Evolutionary conservation across 2,113 vertebrate genomes (phyloP), one percentile per base, ranked within the genome.

Genomic region (Dromiciops gliroides): DNA sequence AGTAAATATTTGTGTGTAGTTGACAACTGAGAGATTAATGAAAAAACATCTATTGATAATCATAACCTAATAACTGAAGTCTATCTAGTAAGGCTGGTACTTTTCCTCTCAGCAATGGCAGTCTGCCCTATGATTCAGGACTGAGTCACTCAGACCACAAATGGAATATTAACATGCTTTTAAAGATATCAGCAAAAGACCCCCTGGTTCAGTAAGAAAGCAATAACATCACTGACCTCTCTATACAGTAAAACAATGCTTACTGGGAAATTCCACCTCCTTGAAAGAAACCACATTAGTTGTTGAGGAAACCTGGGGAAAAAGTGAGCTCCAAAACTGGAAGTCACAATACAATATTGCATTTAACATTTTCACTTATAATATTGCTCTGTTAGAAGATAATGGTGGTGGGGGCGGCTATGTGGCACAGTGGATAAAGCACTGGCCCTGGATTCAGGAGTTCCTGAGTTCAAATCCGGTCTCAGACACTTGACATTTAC

Each of bases 71-170:
- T 96, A 97, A 96, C 0, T 95, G 88, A 94, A 93, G 89, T 89
- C 95, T 94, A 94, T 92, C 53, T 97, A 97, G 96, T 28, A 92
- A 89, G 91, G 95, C 93, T 12, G 95, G 97, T 44, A 51, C 49
- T 97, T 94, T 97, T 97, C 89, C 89, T 95, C 96, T 96, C 90
- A 96, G 89, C 6, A 92, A 97, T 95, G 96, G 96, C 98, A 98
- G 93, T 94, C 28, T 97, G 97, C 96, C 96, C 96, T 93, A 93
- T 95, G 95, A 96, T 95, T 98, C 93, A 97, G 92, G 91, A 94
- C 89, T 98, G 97, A 98, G 96, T 98, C 97, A 98, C 28, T 94
- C 96, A 94, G 92, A 97, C 98, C 89, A 88, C 97, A 98, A 95
- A 91, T 97, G 97, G 95, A 98, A 97, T 95, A 97, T 96, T 97